Evolutionary conservation across 2,113 vertebrate species (phyloP).

Genomic region (Ciconia maguari): DNA sequence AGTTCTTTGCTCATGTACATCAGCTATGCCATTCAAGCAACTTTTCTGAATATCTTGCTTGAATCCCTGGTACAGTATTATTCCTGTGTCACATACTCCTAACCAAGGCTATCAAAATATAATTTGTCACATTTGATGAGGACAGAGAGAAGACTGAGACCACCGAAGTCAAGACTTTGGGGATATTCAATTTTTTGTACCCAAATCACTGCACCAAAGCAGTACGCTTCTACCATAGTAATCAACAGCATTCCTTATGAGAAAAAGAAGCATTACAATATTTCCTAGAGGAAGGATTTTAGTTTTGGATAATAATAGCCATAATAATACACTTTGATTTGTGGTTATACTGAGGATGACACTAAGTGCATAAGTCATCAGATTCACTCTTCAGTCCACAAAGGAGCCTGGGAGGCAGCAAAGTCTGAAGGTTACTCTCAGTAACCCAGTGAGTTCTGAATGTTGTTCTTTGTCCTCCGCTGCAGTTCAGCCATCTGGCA

Average conservation of each 20-base stretch:
- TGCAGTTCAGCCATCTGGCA: conserved; percentile 54
- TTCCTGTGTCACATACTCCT: not conserved
- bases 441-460: conserved; percentile 32
- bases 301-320: not conserved
- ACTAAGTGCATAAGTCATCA: not conserved
- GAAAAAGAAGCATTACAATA: not conserved
- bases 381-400: not conserved
- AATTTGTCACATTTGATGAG: not conserved
- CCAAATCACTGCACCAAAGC: not conserved
- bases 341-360: not conserved
- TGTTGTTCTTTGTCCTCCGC: conserved; percentile 52
- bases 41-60: not conserved
- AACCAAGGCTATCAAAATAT: not conserved
- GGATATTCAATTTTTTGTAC: not conserved
- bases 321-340: not conserved
- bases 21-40: not conserved
- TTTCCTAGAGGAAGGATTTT: not conserved
- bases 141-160: not conserved
- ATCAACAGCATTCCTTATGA: not conserved
- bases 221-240: not conserved
- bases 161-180: not conserved
- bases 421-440: not conserved
- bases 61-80: not conserved
- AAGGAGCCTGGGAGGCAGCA: not conserved
- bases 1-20: not conserved